These are phyloP conservation scores for Salticus scenicus DNA, from an alignment of 2,888 invertebrate species.

Conservation along the genomic window DNA sequence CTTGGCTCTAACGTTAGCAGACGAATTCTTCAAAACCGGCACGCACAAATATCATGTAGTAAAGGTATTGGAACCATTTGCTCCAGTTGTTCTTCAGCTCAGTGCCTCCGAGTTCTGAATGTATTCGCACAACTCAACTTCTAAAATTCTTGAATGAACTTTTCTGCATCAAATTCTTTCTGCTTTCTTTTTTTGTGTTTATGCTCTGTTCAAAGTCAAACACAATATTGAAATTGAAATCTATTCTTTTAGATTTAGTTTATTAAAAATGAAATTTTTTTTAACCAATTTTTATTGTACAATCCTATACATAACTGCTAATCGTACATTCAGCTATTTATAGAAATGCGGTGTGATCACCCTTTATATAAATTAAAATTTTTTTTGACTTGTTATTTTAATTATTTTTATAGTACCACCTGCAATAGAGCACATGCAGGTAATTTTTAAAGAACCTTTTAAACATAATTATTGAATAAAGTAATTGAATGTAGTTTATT, in stretches of 20 bases:
- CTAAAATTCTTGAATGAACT: too few relatives aligned
- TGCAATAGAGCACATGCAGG: conserved; percentile 25
- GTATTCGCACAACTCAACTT: conserved; percentile 8
- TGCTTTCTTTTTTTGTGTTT: not conserved
- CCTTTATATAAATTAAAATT: not conserved
- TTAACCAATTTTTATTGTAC: not conserved
- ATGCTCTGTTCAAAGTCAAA: conserved; percentile 6
- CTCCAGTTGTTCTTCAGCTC: too few relatives aligned
- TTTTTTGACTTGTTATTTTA: not conserved
- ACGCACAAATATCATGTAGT: too few relatives aligned
- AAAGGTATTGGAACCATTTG: too few relatives aligned
- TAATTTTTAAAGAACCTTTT: not conserved
- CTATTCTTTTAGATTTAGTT: too few relatives aligned
- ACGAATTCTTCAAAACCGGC: too few relatives aligned
- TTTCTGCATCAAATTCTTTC: too few relatives aligned
- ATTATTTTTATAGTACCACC: conserved; percentile 34
- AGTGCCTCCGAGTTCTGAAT: too few relatives aligned
- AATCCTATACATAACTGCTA: not conserved
- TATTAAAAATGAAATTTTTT: not conserved
- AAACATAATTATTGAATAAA: conserved; percentile 12
- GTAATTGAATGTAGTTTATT: too few relatives aligned
- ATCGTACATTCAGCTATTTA: too few relatives aligned
- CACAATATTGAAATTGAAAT: too few relatives aligned
- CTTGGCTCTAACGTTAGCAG: too few relatives aligned
- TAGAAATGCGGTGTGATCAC: not conserved